Percentiles rank a stretch among this genome's conserved stretches.
phyloP scores from a whole-genome alignment of 2,113 vertebrate genomes.

The Pterocles gutturalis region DNA sequence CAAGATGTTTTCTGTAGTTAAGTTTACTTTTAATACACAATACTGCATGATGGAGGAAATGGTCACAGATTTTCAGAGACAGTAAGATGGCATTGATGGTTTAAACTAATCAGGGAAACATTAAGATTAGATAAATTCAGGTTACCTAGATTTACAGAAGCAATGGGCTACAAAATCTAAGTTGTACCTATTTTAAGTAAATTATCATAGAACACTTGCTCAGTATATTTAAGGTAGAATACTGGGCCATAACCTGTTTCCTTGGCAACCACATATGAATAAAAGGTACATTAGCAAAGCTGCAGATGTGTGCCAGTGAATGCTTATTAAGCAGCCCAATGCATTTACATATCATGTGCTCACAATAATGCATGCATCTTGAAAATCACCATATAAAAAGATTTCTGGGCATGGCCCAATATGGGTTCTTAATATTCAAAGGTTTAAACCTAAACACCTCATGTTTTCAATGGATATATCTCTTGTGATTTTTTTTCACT shows the following conservation, averaged over 20 bases:
- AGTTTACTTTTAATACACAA: background rate
- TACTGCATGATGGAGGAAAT: background rate
- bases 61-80: background rate
- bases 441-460: background rate
- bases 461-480: background rate
- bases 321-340: constrained; percentile 59
- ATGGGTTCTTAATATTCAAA: constrained; percentile 17
- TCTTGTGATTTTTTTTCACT: background rate
- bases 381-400: constrained; percentile 60
- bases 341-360: constrained; percentile 63
- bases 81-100: background rate
- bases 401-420: background rate
- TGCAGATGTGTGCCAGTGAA: constrained; percentile 70
- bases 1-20: background rate
- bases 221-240: constrained; percentile 77
- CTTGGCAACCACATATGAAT: constrained; percentile 87
- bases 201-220: constrained; percentile 54
- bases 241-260: constrained; percentile 86
- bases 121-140: background rate
- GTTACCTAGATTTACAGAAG: background rate
- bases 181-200: background rate
- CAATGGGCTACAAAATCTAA: background rate
- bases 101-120: background rate
- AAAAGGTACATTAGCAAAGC: constrained; percentile 71
- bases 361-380: constrained; percentile 43